Conservation (phyloP, 2,797 vertebrate species). For the Phyllotis vaccarum region DNA sequence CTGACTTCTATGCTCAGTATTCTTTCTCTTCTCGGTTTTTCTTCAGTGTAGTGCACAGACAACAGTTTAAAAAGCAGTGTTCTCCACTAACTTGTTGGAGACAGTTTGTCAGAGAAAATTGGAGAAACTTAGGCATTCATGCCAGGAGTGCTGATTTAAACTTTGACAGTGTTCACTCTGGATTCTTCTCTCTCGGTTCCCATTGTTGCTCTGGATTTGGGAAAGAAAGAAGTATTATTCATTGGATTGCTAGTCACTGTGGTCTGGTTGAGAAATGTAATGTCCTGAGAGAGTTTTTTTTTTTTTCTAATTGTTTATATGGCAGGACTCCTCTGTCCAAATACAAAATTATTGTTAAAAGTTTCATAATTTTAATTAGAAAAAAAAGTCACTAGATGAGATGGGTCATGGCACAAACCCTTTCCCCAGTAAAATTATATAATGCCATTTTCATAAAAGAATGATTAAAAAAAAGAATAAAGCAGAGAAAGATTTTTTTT, state of each 20-base stretch:
- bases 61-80: neutral
- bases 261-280: slow-evolving; percentile 25
- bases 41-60: neutral
- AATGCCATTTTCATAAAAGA: neutral
- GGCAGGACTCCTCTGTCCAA: slow-evolving; percentile 25
- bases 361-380: slow-evolving; percentile 17
- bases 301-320: slow-evolving; percentile 56
- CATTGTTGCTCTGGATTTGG: neutral
- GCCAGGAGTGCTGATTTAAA: slow-evolving; percentile 18
- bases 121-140: slow-evolving; percentile 13
- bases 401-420: neutral
- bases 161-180: slow-evolving; percentile 49
- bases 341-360: slow-evolving; percentile 63
- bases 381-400: slow-evolving; percentile 25
- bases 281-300: slow-evolving; percentile 68
- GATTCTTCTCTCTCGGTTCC: neutral
- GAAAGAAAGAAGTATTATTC: neutral
- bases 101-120: neutral
- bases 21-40: neutral
- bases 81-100: neutral
- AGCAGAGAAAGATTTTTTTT: neutral
- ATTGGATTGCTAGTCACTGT: slow-evolving; percentile 7
- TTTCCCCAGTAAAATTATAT: neutral
- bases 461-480: neutral
- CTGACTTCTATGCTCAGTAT: neutral